Base-by-base conservation (phyloP, 2,797 vertebrate genomes). In the Smutsia temminckii region DNA sequence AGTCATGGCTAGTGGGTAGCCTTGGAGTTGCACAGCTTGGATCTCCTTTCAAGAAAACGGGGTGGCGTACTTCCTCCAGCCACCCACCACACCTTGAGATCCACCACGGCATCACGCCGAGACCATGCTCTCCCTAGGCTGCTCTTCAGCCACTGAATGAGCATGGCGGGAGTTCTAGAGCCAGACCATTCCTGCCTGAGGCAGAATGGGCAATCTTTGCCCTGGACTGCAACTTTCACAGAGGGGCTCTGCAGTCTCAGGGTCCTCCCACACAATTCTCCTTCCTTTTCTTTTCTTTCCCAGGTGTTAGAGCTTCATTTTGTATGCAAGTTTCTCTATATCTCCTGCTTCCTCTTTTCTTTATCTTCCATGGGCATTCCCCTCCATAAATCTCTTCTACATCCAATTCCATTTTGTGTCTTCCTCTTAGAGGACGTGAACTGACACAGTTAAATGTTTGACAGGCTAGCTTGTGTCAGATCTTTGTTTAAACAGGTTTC, bases 401-500 rank as follows among this genome's bases (percentile, higher is more conserved):
- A 42, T 91, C 9, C 49, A 79, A 66, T 68, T 96, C 25, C 25
- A 21, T 32, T 55, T 91, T 34, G 40, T 85, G 14, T 71, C 63
- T 88, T 16, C 53, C 85, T 77, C 49, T 85, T 59, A 68, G 78
- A 81, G 71, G 37, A 89, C 9, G 18, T 42, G 23, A 90, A 32
- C 21, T 46, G 37, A 80, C 7, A 25, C 11, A 55, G 17, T 53
- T 27, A 29, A 84, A 53, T 21, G 13, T 74, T 77, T 88, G 25
- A 27, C 6, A 91, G 72, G 42, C 4, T 46, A 40, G 10, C 66
- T 18, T 68, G 29, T 79, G 66, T 64, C 25, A 46, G 27, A 75
- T 27, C 2, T 83, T 59, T 69, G 32, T 86, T 93, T 85, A 77
- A 92, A 79, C 25, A 89, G 3, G 29, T 74, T 63, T 74, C 53